Conservation (phyloP, 2,797 vertebrate genomes). For the Chaetophractus vellerosus region DNA sequence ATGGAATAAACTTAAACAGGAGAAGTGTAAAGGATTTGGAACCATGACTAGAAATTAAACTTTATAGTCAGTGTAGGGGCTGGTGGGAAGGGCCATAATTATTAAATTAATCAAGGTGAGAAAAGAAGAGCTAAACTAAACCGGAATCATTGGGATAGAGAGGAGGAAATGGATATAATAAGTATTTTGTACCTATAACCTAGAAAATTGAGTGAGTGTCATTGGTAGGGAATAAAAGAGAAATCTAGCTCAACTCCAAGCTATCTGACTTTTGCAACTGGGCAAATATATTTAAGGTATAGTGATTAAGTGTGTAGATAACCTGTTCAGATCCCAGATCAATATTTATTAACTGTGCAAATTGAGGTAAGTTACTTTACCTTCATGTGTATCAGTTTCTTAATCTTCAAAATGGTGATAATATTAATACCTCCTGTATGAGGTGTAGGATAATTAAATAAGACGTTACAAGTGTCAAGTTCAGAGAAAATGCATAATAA, state of each 20-base stretch:
- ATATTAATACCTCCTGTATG: background rate
- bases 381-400: background rate
- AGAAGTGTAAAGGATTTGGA: background rate
- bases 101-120: background rate
- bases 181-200: background rate
- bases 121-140: conserved; percentile 20
- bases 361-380: background rate
- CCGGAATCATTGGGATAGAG: background rate
- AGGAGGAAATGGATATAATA: background rate
- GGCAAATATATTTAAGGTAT: background rate
- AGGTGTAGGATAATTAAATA: background rate
- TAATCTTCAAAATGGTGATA: background rate
- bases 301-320: background rate
- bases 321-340: background rate
- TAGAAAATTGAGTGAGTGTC: background rate
- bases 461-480: background rate
- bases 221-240: background rate
- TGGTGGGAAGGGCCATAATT: background rate
- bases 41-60: conserved; percentile 7
- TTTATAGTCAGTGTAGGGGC: background rate
- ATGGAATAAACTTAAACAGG: background rate
- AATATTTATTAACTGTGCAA: background rate
- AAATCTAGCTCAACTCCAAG: background rate
- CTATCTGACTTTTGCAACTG: background rate
- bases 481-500: background rate